Base-by-base conservation (phyloP, 2,797 vertebrate species). In the Poecile montanus region DNA sequence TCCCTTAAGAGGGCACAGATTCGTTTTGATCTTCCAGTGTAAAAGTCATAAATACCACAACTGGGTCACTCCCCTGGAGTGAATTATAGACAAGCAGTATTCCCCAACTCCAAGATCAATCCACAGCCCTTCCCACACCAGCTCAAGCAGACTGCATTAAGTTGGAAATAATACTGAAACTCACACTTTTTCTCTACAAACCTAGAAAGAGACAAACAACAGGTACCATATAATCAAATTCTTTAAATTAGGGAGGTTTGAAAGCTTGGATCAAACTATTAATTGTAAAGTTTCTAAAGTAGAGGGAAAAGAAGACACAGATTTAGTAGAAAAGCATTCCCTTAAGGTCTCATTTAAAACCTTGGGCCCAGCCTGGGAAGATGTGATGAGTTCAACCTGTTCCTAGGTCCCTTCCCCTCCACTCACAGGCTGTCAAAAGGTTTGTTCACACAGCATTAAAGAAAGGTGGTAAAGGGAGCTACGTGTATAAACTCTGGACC, bases 301-400 rank as follows among this genome's bases (percentile, higher is more conserved):
- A 75, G 34, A 71, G 11, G 8, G 2, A 3, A 32, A 13, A 47
- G 61, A 47, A 27, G 2, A 51, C 4, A 73, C 0, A 0, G 14
- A 61, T 65, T 71, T 22, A 89, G 9, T 11, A 10, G 27, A 57
- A 85, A 88, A 92, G 29, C 22, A 22, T 75, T 76, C 32, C 19
- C 45, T 8, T 26, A 5, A 12, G 5, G 42, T 40, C 19, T 84
- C n/a, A 73, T n/a, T 68, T 47, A 76, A 18, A 85, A 40, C 10
- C 8, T 34, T 22, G 32, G 27, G 30, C 21, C 16, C 13, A 7
- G 19, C 16, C 50, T 45, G 50, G 10, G 29, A 77, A 71, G 7
- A 13, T 40, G 12, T 20, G n/a, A 45, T 58, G 58, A 58, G 25
- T 32, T 54, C 29, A 77, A 3, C 6, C 36, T 26, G 29, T 12